Conservation (phyloP, 2,113 vertebrate genomes). For the cat (Felis catus) region DNA sequence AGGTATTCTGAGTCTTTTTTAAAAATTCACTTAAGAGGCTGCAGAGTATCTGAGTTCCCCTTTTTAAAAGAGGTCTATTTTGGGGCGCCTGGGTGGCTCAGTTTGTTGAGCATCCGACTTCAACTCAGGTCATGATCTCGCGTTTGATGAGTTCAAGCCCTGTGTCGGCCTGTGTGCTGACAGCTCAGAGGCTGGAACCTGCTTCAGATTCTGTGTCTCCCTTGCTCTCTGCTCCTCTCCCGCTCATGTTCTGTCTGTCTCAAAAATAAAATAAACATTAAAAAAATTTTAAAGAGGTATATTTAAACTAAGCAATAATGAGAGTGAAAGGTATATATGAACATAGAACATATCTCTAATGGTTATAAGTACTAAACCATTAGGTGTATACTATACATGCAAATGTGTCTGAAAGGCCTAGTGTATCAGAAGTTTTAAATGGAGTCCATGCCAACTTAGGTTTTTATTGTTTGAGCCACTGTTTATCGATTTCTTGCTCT, state of each 20-base stretch:
- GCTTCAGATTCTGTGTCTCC: too few relatives aligned
- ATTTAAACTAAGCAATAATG: slow-evolving; percentile 4
- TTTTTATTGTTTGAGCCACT: not conserved
- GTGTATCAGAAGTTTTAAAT: not conserved
- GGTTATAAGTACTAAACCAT: not conserved
- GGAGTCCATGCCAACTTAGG: not conserved
- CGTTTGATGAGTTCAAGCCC: too few relatives aligned
- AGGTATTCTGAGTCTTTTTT: not conserved
- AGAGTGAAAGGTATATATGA: not conserved
- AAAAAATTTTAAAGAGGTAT: not conserved
- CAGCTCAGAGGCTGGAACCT: too few relatives aligned
- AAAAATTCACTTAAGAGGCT: not conserved
- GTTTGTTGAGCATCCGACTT: too few relatives aligned
- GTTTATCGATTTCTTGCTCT: not conserved
- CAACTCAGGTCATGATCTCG: too few relatives aligned
- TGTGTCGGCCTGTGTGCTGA: too few relatives aligned
- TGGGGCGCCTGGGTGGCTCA: too few relatives aligned
- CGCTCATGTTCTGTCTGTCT: too few relatives aligned
- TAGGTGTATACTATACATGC: not conserved
- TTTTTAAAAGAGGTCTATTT: not conserved
- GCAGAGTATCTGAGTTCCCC: not conserved
- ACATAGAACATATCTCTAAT: not conserved
- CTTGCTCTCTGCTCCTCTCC: too few relatives aligned
- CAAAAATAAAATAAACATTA: too few relatives aligned
- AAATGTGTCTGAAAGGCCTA: not conserved